Base-by-base conservation (phyloP, 2,888 invertebrate genomes). In the Xanthia icteritia region DNA sequence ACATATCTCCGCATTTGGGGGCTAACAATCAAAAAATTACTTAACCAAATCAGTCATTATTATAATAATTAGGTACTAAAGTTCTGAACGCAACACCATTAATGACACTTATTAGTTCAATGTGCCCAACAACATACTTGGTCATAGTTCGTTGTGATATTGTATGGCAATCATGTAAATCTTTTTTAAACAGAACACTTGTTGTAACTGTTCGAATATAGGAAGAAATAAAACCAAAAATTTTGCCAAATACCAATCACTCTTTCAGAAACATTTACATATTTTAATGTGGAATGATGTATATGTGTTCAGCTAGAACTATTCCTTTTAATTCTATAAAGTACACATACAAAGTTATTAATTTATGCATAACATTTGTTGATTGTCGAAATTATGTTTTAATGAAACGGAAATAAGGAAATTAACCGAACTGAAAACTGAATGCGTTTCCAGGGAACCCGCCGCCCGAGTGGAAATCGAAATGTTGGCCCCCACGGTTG, bases 381-480 rank as follows among this genome's bases (percentile, higher is more conserved):
- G 83, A 80, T 86, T 83, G 77, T 81, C 76, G 54, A 85, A 83
- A 78, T 76, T 20, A 74, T 66, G 48, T 70, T 77, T 76, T 69
- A 84, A 72, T 73, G 71, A 60, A 76, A 67, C 73, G 39, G 67
- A 58, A 69, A 72, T 68, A 71, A 70, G 45, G 65, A 74, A 71
- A 76, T 96, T 97, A 97, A 89, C 97, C 97, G 92, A 98, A 98
- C 90, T 98, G 98, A 95, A 98, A 98, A 82, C 97, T 97, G 92
- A 97, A 98, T 65, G 97, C 97, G 27, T 95, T 97, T 11, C 97
- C 97, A 0, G 97, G 97, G 93, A 97, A 97, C 42, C 97, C 95
- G 54, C 94, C 92, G n/a, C 94, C 94, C 13, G 96, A 94, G 60
- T 96, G 96, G 92, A 97, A 97, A 85, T 97, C 97, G 89, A 97